phyloP scores from a whole-genome alignment of 2,888 invertebrate genomes.

The Ichneumoninae sp. region DNA sequence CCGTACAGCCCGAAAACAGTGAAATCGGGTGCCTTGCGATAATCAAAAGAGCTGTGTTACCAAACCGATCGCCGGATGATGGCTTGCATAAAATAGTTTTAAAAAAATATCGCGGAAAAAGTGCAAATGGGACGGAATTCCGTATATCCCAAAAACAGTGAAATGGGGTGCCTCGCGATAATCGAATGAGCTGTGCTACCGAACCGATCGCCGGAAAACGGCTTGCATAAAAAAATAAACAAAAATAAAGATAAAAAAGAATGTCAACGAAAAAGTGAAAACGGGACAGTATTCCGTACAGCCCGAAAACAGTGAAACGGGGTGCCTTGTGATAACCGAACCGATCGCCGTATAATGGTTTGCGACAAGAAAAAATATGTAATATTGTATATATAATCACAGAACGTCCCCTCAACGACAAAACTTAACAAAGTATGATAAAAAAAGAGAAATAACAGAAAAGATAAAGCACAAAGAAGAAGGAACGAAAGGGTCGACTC shows the following conservation, averaged over 20 bases:
- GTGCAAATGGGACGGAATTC: neutral
- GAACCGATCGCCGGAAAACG: conserved; percentile 52
- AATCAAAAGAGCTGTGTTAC: neutral
- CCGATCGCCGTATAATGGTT: conserved; percentile 52
- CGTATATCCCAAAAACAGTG: neutral
- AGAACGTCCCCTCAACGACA: neutral
- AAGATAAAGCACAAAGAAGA: conserved; percentile 6
- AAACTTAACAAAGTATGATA: neutral
- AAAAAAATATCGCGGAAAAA: neutral
- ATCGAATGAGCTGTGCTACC: conserved; percentile 19
- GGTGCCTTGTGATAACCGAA: neutral
- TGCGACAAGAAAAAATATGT: conserved; percentile 11
- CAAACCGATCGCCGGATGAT: conserved; percentile 51
- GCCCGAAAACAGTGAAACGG: too few species aligned
- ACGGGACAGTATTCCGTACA: neutral
- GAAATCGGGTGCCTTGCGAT: neutral
- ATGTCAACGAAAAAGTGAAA: neutral
- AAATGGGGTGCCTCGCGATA: neutral
- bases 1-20: neutral
- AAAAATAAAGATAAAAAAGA: conserved; percentile 4
- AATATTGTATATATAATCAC: too few species aligned
- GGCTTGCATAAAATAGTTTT: conserved; percentile 3
- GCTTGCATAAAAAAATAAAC: conserved; percentile 12
- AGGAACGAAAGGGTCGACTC: conserved; percentile 20
- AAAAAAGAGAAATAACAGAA: neutral